Conservation (phyloP, 2,888 invertebrate genomes). For the Gnatocerus cornutus region DNA sequence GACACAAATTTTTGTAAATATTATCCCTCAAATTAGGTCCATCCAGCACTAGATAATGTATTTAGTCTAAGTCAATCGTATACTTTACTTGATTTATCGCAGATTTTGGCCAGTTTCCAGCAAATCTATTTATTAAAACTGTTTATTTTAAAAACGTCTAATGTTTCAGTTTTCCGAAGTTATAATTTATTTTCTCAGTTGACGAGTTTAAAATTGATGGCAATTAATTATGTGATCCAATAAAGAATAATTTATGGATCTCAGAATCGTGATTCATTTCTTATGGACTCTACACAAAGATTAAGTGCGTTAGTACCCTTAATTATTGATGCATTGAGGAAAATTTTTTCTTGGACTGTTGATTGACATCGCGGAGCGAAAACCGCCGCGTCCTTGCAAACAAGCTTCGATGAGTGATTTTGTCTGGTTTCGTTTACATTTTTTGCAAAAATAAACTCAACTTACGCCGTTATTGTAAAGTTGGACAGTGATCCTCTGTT, state of each 20-base stretch:
- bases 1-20: too few species aligned
- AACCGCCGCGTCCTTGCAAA: slow-evolving; percentile 42
- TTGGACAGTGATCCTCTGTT: background rate
- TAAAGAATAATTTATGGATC: slow-evolving; percentile 13
- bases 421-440: slow-evolving; percentile 35
- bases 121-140: slow-evolving; percentile 25
- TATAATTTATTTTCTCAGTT: slow-evolving; percentile 34
- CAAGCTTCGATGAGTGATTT: slow-evolving; percentile 48
- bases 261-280: background rate
- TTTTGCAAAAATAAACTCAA: slow-evolving; percentile 32
- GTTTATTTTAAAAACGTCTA: slow-evolving; percentile 31
- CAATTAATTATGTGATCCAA: slow-evolving; percentile 15
- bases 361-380: too few species aligned
- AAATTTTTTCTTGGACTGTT: background rate
- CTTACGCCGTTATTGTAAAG: slow-evolving; percentile 13
- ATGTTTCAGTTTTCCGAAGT: slow-evolving; percentile 23
- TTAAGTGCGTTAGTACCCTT: background rate
- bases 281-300: background rate
- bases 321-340: background rate
- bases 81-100: slow-evolving; percentile 16
- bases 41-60: background rate
- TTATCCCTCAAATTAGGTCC: too few species aligned
- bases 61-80: slow-evolving; percentile 1
- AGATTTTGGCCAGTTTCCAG: slow-evolving; percentile 17
- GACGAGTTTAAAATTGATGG: slow-evolving; percentile 18